Evolutionary conservation across 2,113 vertebrate species (phyloP).

Genomic region (Antigone vipio): DNA sequence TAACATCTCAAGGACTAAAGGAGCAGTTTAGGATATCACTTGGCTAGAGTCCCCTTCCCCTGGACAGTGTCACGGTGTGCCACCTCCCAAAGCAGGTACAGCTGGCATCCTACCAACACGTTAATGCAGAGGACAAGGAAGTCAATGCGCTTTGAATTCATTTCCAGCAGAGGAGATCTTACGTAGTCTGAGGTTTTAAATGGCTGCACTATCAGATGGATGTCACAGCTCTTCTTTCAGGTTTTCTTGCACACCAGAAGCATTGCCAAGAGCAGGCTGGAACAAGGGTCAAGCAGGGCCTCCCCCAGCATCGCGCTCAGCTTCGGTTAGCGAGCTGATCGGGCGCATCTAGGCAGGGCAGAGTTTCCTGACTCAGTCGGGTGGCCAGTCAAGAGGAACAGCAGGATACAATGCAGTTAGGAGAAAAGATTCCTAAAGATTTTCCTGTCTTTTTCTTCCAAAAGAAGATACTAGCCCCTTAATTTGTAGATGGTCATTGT

Average conservation of each 20-base stretch:
- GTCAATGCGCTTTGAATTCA: not conserved
- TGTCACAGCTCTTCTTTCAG: not conserved
- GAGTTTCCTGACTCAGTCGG: not conserved
- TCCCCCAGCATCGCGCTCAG: fast-evolving
- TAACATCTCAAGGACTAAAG: not conserved
- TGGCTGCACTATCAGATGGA: not conserved
- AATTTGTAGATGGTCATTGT: not conserved
- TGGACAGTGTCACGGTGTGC: not conserved
- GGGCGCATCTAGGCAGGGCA: not conserved
- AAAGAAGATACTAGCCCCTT: not conserved
- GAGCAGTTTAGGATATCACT: not conserved
- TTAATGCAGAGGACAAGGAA: not conserved
- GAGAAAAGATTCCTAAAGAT: not conserved
- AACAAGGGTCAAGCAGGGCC: not conserved
- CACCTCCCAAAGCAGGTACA: not conserved
- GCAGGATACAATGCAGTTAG: not conserved
- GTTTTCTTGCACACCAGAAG: not conserved
- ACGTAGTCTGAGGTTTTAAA: not conserved
- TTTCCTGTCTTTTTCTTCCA: not conserved
- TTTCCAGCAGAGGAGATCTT: not conserved
- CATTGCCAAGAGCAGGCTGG: not conserved
- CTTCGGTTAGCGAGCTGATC: not conserved
- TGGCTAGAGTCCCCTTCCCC: not conserved
- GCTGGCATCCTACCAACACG: not conserved
- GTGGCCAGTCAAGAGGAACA: not conserved